Evolutionary conservation across 2,797 vertebrate species (phyloP).

Genomic region (Aulostomus chinensis): DNA sequence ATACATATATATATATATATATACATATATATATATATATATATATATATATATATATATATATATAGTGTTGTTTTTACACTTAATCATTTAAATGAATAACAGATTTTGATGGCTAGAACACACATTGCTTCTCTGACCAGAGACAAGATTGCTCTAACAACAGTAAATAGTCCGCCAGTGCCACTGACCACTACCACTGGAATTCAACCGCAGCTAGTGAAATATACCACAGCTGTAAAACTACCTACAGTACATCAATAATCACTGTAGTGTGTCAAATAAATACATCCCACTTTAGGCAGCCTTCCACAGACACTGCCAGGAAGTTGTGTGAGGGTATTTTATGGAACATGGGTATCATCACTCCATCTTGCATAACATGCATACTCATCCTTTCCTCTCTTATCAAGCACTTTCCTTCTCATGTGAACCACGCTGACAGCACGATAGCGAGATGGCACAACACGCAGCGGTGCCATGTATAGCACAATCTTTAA

Average conservation of each 20-base stretch:
- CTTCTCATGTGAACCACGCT: constrained; percentile 71
- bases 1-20: no score
- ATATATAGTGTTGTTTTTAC: no score
- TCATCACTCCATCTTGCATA: constrained; percentile 60
- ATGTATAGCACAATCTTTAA: constrained; percentile 65
- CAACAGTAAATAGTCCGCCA: constrained; percentile 60
- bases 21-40: no score
- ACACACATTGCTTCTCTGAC: constrained; percentile 42
- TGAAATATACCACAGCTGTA: constrained; percentile 71
- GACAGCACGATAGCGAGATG: constrained; percentile 67
- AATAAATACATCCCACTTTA: constrained; percentile 60
- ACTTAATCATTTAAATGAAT: background rate
- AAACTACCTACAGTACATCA: constrained; percentile 75
- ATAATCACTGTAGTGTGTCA: constrained; percentile 67
- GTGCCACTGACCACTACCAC: constrained; percentile 69
- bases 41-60: background rate
- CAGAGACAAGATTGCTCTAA: constrained; percentile 64
- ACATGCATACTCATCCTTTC: constrained; percentile 52
- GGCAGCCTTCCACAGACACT: constrained; percentile 45
- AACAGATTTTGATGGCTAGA: constrained; percentile 10
- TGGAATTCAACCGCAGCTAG: constrained; percentile 75
- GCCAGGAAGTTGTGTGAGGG: constrained; percentile 39
- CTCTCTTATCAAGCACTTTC: constrained; percentile 65
- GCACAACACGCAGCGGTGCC: constrained; percentile 68
- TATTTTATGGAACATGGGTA: constrained; percentile 49